A percentile compares a stretch with the other conserved stretches of the same genome.
Evolutionary conservation across 2,797 vertebrate genomes (phyloP).

Genomic region (Steatocranus sp.): DNA sequence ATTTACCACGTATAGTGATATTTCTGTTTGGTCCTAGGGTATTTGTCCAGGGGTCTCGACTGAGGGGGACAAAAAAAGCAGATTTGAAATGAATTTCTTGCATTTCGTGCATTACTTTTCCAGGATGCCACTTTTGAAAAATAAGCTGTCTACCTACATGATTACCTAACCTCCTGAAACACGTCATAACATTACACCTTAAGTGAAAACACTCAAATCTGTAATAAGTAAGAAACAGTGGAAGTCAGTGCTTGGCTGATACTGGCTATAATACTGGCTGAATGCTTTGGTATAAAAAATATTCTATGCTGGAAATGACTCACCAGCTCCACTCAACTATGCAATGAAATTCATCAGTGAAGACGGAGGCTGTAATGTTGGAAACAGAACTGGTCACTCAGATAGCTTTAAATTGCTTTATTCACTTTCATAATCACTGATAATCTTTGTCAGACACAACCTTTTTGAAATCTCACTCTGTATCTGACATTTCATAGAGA

Average conservation of each 20-base stretch:
- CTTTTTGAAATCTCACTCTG: not conserved
- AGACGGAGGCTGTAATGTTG: not conserved
- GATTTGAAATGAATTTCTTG: slow-evolving; percentile 38
- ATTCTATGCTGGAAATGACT: not conserved
- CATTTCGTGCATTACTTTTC: slow-evolving; percentile 20
- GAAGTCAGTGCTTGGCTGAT: not conserved
- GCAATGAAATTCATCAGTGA: not conserved
- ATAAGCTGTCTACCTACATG: slow-evolving; percentile 33
- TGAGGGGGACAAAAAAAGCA: slow-evolving; percentile 33
- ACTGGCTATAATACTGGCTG: not conserved
- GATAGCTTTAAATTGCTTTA: not conserved
- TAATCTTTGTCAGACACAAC: not conserved
- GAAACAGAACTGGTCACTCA: not conserved
- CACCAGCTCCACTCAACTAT: not conserved
- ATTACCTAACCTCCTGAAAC: slow-evolving; percentile 17
- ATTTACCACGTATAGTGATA: not conserved
- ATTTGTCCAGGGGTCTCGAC: slow-evolving; percentile 9
- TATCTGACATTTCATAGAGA: not conserved
- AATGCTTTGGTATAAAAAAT: not conserved
- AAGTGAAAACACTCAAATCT: not conserved
- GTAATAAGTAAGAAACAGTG: not conserved
- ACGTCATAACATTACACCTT: slow-evolving; percentile 28
- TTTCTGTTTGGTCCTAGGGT: not conserved
- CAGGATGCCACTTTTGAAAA: not conserved
- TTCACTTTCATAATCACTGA: not conserved